Conservation (phyloP, 1,140 invertebrate genomes). For the Drosophila paulistorum region DNA sequence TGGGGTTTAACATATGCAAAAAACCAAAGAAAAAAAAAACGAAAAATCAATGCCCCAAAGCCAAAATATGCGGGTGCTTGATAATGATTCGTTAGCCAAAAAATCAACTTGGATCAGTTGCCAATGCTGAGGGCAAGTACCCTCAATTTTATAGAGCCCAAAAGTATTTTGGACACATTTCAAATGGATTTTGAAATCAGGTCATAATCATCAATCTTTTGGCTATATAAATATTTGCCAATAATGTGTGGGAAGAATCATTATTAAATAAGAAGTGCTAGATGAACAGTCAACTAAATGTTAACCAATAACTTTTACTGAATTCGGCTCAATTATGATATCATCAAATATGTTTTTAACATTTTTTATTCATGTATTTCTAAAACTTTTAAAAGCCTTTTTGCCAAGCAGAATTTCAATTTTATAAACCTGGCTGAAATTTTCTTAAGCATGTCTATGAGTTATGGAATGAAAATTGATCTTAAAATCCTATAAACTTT, state of each 20-base stretch:
- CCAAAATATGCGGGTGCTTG: conserved; percentile 65
- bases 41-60: conserved; percentile 34
- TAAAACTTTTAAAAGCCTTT: no score
- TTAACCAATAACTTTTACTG: neutral
- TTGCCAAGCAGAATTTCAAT: no score
- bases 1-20: conserved; percentile 29
- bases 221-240: conserved; percentile 17
- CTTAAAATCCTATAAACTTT: no score
- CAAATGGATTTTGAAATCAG: neutral
- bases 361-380: no score
- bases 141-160: neutral
- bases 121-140: conserved; percentile 41
- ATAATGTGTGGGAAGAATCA: conserved; percentile 1
- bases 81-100: conserved; percentile 41
- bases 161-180: neutral
- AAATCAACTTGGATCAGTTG: conserved; percentile 49
- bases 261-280: neutral
- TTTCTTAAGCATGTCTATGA: no score
- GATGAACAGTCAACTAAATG: no score
- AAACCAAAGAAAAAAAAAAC: conserved; percentile 21
- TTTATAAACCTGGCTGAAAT: no score
- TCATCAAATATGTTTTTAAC: no score
- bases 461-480: no score
- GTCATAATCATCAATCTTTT: conserved; percentile 17
- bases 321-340: neutral